A percentile compares a stretch with the other conserved stretches of the same genome.
Conservation (phyloP, 2,113 vertebrate species). For the Holacanthus passer region DNA sequence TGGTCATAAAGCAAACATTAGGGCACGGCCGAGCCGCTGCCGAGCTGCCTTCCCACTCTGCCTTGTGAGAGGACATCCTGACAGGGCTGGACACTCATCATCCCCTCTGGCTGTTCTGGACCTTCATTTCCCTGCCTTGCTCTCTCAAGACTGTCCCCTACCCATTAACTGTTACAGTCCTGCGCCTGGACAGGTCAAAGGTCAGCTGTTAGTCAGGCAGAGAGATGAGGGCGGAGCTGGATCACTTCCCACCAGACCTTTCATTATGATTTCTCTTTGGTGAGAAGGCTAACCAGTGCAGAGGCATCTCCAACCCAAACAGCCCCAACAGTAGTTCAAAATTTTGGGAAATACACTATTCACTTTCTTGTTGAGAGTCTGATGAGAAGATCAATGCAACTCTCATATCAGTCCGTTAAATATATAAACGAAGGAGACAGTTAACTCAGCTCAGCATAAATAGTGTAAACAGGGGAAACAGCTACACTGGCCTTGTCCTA, state of each 20-base stretch:
- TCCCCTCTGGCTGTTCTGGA: conserved; percentile 22
- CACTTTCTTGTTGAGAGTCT: conserved; percentile 6
- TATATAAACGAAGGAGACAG: too few species aligned
- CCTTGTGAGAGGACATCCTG: conserved; percentile 27
- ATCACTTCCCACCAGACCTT: conserved; percentile 9
- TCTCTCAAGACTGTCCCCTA: conserved; percentile 11
- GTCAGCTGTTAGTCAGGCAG: conserved; percentile 48
- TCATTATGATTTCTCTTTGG: conserved; percentile 9
- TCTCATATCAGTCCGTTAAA: too few species aligned
- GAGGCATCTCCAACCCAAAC: background rate
- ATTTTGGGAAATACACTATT: too few species aligned
- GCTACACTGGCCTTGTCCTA: too few species aligned
- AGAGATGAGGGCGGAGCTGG: conserved; percentile 16
- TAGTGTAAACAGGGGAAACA: too few species aligned
- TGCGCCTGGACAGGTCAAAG: conserved; percentile 42
- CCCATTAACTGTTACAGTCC: conserved; percentile 34
- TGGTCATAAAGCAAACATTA: conserved; percentile 51
- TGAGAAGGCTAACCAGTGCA: background rate
- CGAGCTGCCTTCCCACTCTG: conserved; percentile 44
- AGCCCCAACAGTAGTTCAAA: background rate
- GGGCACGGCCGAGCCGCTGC: conserved; percentile 34
- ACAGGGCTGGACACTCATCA: conserved; percentile 42
- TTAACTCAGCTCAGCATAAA: too few species aligned
- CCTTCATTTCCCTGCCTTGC: conserved; percentile 32
- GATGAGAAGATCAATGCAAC: too few species aligned